Evolutionary conservation across 2,888 invertebrate species (phyloP).

Genomic region (Polietes domitor): DNA sequence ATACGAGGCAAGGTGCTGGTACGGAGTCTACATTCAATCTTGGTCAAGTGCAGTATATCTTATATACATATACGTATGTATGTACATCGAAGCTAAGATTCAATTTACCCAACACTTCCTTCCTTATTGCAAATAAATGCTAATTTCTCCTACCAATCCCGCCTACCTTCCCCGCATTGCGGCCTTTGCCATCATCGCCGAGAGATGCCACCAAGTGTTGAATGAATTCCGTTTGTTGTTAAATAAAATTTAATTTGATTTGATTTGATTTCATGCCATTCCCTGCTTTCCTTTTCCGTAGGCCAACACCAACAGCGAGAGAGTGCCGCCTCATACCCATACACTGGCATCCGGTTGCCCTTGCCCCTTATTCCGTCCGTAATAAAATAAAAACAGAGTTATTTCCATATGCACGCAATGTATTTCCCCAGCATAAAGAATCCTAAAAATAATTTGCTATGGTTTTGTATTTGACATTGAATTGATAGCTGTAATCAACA

Average conservation of each 20-base stretch:
- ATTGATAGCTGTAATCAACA: conserved; percentile 55
- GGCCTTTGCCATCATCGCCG: not conserved
- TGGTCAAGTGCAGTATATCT: too few relatives aligned
- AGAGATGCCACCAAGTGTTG: not conserved
- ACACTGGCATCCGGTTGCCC: not conserved
- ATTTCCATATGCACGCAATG: conserved; percentile 14
- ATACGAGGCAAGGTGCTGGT: too few relatives aligned
- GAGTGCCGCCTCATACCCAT: not conserved
- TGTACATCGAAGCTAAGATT: conserved; percentile 13
- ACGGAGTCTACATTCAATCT: too few relatives aligned
- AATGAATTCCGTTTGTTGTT: conserved; percentile 60
- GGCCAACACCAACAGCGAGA: not conserved
- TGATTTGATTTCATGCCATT: conserved; percentile 42
- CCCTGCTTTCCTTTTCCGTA: conserved; percentile 6
- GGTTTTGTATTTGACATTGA: conserved; percentile 60
- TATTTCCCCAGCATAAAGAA: conserved; percentile 27
- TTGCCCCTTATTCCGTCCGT: not conserved
- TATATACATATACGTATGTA: not conserved
- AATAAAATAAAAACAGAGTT: conserved; percentile 37
- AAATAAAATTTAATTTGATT: conserved; percentile 57
- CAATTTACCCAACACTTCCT: conserved; percentile 25
- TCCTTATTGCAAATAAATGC: conserved; percentile 48
- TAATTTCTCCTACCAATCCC: conserved; percentile 45
- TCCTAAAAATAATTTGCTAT: conserved; percentile 58
- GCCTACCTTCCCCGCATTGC: not conserved